Percentiles rank a stretch among this genome's conserved stretches.
Conservation (phyloP, 2,888 invertebrate species). For the Nemurella pictetii region DNA sequence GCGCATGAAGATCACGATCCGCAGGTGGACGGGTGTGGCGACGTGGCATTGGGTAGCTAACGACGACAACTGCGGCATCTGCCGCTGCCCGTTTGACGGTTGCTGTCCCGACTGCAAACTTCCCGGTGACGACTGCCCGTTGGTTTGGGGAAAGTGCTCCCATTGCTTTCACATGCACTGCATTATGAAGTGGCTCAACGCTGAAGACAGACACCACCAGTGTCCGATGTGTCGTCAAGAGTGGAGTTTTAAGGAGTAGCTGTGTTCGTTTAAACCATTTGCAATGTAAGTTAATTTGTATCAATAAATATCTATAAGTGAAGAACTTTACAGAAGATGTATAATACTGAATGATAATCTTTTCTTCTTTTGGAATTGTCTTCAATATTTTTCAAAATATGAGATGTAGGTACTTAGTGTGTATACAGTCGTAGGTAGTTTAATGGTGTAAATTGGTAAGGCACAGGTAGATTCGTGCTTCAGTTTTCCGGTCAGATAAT, state of each 20-base stretch:
- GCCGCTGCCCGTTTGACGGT: constrained; percentile 98
- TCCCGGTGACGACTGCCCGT: constrained; percentile 96
- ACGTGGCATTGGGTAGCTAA: constrained; percentile 99
- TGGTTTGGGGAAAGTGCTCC: constrained; percentile 98
- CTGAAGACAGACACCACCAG: constrained; percentile 83
- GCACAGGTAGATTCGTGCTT: too few species aligned
- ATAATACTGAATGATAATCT: too few species aligned
- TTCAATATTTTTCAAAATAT: too few species aligned
- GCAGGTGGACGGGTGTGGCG: constrained; percentile 89
- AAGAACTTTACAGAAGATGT: too few species aligned
- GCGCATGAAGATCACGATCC: constrained; percentile 26
- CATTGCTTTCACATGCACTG: constrained; percentile 99
- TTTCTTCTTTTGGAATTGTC: too few species aligned
- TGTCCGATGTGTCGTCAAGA: constrained; percentile 98
- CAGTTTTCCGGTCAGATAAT: too few species aligned
- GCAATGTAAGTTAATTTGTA: too few species aligned
- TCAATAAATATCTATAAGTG: too few species aligned
- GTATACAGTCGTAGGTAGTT: too few species aligned
- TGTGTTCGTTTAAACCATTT: too few species aligned
- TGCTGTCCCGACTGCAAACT: constrained; percentile 97
- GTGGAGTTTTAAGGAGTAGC: constrained; percentile 91
- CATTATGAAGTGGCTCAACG: constrained; percentile 98
- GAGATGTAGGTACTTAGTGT: too few species aligned
- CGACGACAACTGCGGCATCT: constrained; percentile 98
- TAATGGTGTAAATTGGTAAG: too few species aligned